Percentiles rank a stretch among this genome's conserved stretches.
phyloP scores from a whole-genome alignment of 1,140 invertebrate species.

The Caenorhabditis remanei region DNA sequence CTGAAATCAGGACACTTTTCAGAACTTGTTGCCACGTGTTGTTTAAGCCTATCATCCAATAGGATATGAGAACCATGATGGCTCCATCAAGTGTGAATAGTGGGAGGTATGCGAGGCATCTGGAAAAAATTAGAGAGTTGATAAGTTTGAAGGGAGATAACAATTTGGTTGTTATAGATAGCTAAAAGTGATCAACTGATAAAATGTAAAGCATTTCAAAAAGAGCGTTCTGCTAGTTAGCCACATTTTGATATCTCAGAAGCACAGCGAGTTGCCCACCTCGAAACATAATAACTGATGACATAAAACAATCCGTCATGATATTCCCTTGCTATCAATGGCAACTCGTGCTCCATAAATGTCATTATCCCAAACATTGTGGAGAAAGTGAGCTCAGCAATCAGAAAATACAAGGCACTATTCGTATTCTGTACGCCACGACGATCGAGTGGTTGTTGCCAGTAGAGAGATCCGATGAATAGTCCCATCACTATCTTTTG shows the following conservation, averaged over 20 bases:
- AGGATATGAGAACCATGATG: conserved; percentile 72
- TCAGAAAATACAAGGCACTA: conserved; percentile 78
- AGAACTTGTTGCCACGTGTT: conserved; percentile 59
- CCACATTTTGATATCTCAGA: no score
- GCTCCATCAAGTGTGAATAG: conserved; percentile 75
- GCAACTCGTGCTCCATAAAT: conserved; percentile 74
- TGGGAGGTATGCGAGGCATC: conserved; percentile 74
- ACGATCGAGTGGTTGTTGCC: conserved; percentile 45
- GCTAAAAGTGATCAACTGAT: not conserved
- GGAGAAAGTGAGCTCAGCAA: conserved; percentile 74
- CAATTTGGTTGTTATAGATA: not conserved
- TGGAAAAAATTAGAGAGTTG: not conserved
- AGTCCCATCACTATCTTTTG: conserved; percentile 76
- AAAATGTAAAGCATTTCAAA: no score
- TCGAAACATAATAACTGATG: conserved; percentile 42
- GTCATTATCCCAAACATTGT: conserved; percentile 75
- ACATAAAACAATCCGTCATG: conserved; percentile 75
- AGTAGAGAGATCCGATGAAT: conserved; percentile 79
- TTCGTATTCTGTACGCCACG: conserved; percentile 78
- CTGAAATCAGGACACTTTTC: conserved; percentile 65
- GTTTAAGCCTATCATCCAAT: conserved; percentile 74
- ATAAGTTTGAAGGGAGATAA: no score
- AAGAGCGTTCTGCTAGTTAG: no score
- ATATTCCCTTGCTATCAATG: conserved; percentile 75
- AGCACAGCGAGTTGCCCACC: not conserved